Evolutionary conservation across 2,888 invertebrate species (phyloP).

Genomic region (Caenorhabditis virilis): DNA sequence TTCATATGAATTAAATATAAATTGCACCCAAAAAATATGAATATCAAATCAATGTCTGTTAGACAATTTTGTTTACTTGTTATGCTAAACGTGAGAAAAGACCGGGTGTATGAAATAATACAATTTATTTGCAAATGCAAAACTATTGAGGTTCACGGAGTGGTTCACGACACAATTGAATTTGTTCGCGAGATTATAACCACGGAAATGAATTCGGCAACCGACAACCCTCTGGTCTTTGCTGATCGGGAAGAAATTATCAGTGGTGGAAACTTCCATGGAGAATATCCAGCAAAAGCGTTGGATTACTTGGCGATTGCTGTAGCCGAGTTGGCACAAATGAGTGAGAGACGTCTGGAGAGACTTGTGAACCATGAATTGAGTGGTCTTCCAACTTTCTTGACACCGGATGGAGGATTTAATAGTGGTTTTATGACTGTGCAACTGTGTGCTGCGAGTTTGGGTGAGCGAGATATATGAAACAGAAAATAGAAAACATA

Average conservation of each 20-base stretch:
- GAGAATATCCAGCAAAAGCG: constrained; percentile 78
- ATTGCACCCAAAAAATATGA: too few relatives aligned
- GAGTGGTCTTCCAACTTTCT: constrained; percentile 76
- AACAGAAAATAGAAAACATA: neutral
- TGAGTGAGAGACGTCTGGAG: constrained; percentile 76
- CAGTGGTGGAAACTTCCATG: constrained; percentile 78
- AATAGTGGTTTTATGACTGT: constrained; percentile 79
- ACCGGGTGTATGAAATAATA: neutral
- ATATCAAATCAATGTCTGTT: too few relatives aligned
- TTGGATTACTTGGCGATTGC: constrained; percentile 77
- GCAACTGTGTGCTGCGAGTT: constrained; percentile 76
- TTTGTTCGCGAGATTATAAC: constrained; percentile 75
- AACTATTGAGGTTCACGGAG: constrained; percentile 73
- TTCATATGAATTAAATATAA: too few relatives aligned
- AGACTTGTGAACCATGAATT: constrained; percentile 76
- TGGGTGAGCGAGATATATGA: constrained; percentile 71
- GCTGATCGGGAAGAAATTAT: constrained; percentile 75
- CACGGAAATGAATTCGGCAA: constrained; percentile 77
- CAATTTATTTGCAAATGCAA: neutral
- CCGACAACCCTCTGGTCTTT: constrained; percentile 76
- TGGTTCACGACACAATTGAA: constrained; percentile 76
- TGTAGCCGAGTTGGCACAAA: constrained; percentile 76
- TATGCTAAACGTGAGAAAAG: constrained; percentile 4
- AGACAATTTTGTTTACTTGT: neutral
- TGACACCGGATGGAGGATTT: constrained; percentile 76